Base-by-base conservation (phyloP, 2,113 vertebrate species). In the Antigone vipio region DNA sequence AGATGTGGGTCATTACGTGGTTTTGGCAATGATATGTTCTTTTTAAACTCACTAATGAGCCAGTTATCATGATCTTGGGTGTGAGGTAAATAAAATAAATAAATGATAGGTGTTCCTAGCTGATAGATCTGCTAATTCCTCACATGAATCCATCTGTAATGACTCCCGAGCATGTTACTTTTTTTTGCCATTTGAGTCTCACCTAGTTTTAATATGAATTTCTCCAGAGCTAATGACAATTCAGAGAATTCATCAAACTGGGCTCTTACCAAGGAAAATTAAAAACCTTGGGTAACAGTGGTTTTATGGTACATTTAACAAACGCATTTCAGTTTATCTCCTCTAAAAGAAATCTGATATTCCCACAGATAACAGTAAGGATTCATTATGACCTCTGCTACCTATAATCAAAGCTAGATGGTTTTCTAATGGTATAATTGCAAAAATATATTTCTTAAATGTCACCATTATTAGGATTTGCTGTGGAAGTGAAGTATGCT, bases 301-400 rank as follows among this genome's bases (percentile, higher is more conserved):
- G 11, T 87, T 95, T 92, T 87, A 96, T 76, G 84, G 56, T 78
- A 95, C 83, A 96, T 96, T 95, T 94, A 96, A 91, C 88, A 95
- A 92, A 92, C 76, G n/a, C 42, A 83, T 91, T 95, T 77, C 80
- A 88, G 50, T 78, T 95, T 74, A 66, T 45, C 26, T 92, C 52
- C 60, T 56, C 58, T 73, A 68, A 77, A 92, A 85, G 27, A 92
- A 94, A 94, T 52, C 67, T 62, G 56, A 34, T 86, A 83, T 86
- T 88, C 45, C 64, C 35, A 85, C 21, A 66, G 50, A 85, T 71
- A 84, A 81, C 38, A 82, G 47, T 75, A 87, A 77, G 35, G 30
- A 72, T 63, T 89, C 55, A 75, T 92, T 71, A 92, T 55, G 73
- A 89, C 71, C 92, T 93, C 35, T 69, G 68, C 68, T 77, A 79